These are phyloP conservation scores for Fragum sueziense DNA, from an alignment of 2,888 invertebrate genomes.

Conservation along the genomic window DNA sequence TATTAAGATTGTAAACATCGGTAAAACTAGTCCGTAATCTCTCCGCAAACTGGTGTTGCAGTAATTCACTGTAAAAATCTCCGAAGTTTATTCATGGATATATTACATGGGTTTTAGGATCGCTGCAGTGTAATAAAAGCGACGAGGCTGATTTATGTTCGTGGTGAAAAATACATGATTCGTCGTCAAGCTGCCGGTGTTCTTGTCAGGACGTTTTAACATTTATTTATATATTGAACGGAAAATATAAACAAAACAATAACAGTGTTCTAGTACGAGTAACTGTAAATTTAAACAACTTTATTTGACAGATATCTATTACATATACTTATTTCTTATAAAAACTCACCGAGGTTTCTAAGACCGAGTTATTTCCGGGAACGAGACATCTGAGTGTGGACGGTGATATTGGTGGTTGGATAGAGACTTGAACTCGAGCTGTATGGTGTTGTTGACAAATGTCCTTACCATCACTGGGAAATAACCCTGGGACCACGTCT, in stretches of 20 bases:
- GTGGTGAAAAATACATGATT: neutral
- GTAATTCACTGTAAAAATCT: conserved; percentile 18
- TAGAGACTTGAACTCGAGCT: conserved; percentile 12
- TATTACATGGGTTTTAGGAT: conserved; percentile 15
- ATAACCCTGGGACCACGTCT: conserved; percentile 37
- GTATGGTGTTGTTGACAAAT: conserved; percentile 24
- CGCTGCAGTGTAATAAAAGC: conserved; percentile 13
- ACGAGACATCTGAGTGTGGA: neutral
- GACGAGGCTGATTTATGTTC: conserved; percentile 15
- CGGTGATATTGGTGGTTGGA: neutral
- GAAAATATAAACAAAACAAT: conserved; percentile 13
- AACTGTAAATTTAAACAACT: conserved; percentile 20
- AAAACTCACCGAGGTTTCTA: neutral
- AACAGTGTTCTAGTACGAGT: conserved; percentile 5
- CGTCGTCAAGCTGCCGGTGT: conserved; percentile 5
- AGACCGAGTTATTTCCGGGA: conserved; percentile 1
- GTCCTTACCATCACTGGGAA: conserved; percentile 48
- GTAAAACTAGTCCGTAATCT: neutral
- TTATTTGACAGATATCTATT: conserved; percentile 4
- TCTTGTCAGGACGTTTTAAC: conserved; percentile 12
- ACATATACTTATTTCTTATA: neutral
- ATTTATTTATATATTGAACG: conserved; percentile 6
- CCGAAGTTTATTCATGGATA: conserved; percentile 24
- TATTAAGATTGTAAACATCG: conserved; percentile 22
- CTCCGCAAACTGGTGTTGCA: neutral